Percentiles rank a stretch among this genome's conserved stretches.
These are phyloP conservation scores for Drosophila nebulosa DNA, from an alignment of 1,140 invertebrate species.

Conservation along the genomic window DNA sequence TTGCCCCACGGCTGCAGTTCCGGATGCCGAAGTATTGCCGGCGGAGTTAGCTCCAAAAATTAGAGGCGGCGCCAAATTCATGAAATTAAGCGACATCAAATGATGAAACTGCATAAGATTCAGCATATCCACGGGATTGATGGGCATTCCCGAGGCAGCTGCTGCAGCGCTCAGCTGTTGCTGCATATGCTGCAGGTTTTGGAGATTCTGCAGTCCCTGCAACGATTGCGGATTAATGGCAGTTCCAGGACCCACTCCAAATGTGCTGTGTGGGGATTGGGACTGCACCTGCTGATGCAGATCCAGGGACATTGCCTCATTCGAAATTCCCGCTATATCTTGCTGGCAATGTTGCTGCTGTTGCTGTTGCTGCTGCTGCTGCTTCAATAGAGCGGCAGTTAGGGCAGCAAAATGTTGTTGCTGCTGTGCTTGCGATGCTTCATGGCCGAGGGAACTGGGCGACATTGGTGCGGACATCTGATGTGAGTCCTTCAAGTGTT, in stretches of 20 bases:
- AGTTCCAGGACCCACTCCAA: background rate
- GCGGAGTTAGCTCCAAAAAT: constrained; percentile 59
- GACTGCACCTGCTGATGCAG: constrained; percentile 36
- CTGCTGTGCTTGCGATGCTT: constrained; percentile 18
- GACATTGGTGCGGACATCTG: constrained; percentile 5
- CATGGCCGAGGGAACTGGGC: constrained; percentile 17
- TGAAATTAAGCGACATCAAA: constrained; percentile 79
- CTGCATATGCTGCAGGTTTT: constrained; percentile 69
- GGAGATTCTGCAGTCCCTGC: constrained; percentile 53
- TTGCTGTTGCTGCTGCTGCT: constrained; percentile 43
- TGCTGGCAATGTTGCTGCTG: constrained; percentile 29
- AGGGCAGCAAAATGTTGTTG: constrained; percentile 55
- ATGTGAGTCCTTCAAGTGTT: constrained; percentile 24
- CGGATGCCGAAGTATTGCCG: background rate
- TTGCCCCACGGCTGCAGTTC: constrained; percentile 6
- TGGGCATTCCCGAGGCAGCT: constrained; percentile 44
- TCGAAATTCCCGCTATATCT: constrained; percentile 5
- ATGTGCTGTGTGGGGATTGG: constrained; percentile 1
- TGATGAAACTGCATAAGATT: constrained; percentile 95
- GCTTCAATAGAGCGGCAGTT: constrained; percentile 49
- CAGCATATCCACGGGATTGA: constrained; percentile 82
- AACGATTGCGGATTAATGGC: constrained; percentile 25
- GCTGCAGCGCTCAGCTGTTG: constrained; percentile 60
- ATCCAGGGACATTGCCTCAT: constrained; percentile 20
- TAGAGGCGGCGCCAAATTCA: constrained; percentile 80